Base-by-base conservation (phyloP, 2,113 vertebrate species). In the Cheirogaleus medius region DNA sequence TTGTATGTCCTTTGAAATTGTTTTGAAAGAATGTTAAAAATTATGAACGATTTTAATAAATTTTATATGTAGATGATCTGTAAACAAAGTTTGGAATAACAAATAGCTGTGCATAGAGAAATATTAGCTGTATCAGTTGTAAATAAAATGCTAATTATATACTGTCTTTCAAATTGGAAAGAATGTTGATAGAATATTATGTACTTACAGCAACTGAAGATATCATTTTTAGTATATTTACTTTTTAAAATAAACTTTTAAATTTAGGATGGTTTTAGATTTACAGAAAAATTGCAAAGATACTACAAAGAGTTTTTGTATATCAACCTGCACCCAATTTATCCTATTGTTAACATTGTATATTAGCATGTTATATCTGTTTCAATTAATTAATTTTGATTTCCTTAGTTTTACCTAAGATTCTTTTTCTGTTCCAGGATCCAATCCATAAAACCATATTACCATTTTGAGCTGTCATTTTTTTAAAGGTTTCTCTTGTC, bases 241-340 rank as follows among this genome's bases (percentile, higher is more conserved):
- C 18, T 95, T 76, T 86, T 96, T 66, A 29, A 80, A 76, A 64
- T 87, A 85, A 80, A 34, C 5, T 39, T 97, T 91, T 76, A n/a
- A 77, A 82, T 97, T 64, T 49, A 95, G 25, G 78, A 90, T 32
- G 71, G 54, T 88, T 83, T 94, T 86, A 77, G 25, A 37, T 66
- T 88, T 87, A 54, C 17, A 60, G 37, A 77, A 39, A 95, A 54
- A 76, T 54, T 87, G 1, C 6, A 66, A 83, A 66, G 12, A 54
- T 44, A 77, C 25, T 44, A 42, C 18, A 93, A 80, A 78, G 23
- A 64, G 25, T 84, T 89, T 86, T 3, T 5, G 64, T 64, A 47
- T 47, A 74, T 68, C 32, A 68, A 58, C 27, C 4, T 66, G 2
- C 7, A 82, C 18, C 1, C 7, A 84, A n/a, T 73, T 91, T 77